phyloP scores from a whole-genome alignment of 2,888 invertebrate species.

The Scaptomyza parva region DNA sequence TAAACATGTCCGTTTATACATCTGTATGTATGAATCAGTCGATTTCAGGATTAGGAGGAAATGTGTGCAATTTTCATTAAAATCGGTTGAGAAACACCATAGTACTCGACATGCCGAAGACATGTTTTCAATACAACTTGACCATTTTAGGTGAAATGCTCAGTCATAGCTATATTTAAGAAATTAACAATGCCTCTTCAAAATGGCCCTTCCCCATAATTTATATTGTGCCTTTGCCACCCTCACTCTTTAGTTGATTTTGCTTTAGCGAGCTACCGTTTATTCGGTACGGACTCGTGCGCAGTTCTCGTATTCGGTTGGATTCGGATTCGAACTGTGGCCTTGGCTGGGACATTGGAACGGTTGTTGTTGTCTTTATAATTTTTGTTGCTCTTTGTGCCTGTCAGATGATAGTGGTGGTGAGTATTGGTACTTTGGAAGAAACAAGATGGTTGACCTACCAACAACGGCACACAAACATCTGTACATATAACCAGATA shows the following conservation, averaged over 20 bases:
- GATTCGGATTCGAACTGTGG: conserved; percentile 23
- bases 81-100: no score
- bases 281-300: conserved; percentile 7
- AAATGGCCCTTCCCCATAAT: background rate
- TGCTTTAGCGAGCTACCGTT: conserved; percentile 15
- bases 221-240: conserved; percentile 1
- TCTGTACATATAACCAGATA: conserved; percentile 6
- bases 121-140: no score
- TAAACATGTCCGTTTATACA: no score
- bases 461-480: conserved; percentile 20
- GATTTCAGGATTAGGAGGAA: no score
- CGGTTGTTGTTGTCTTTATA: conserved; percentile 4
- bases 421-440: conserved; percentile 36
- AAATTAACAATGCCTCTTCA: background rate
- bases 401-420: conserved; percentile 14
- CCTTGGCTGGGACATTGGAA: conserved; percentile 40
- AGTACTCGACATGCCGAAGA: no score
- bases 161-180: background rate
- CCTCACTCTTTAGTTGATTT: conserved; percentile 4
- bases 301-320: conserved; percentile 23
- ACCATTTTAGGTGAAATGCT: no score
- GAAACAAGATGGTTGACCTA: conserved; percentile 75
- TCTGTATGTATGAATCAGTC: no score
- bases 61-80: no score
- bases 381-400: conserved; percentile 8